Percentiles rank a stretch among this genome's conserved stretches.
phyloP scores from a whole-genome alignment of 2,797 vertebrate species.

The Sebastes dallii region DNA sequence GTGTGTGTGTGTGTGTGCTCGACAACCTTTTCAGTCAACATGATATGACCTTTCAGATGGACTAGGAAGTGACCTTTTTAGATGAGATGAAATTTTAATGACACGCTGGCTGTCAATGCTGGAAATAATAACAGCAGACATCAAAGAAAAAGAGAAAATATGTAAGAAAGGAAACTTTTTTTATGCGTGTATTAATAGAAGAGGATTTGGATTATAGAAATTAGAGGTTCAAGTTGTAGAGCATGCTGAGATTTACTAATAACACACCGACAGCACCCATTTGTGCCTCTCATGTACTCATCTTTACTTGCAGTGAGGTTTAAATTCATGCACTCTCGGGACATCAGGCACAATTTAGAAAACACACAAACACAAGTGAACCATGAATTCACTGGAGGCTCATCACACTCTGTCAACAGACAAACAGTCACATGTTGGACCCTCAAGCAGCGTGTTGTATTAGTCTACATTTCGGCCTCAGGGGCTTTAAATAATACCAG shows the following conservation, averaged over 20 bases:
- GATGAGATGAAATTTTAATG: slow-evolving; percentile 55
- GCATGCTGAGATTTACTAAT: not conserved
- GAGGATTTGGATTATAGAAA: not conserved
- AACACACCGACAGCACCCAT: accelerated
- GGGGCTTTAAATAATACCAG: not conserved
- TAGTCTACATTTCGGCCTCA: not conserved
- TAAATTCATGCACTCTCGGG: not conserved
- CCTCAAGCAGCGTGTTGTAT: not conserved
- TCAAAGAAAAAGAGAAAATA: not conserved
- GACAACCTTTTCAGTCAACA: not conserved
- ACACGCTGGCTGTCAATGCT: not conserved
- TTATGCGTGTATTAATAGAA: accelerated
- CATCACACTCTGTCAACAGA: slow-evolving; percentile 38
- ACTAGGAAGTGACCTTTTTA: slow-evolving; percentile 40
- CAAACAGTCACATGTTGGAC: slow-evolving; percentile 30
- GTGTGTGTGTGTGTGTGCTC: not conserved
- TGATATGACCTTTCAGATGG: slow-evolving; percentile 36
- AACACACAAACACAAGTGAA: slow-evolving; percentile 49
- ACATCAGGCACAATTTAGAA: slow-evolving; percentile 28
- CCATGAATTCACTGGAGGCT: slow-evolving; percentile 29
- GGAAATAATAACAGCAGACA: slow-evolving; percentile 9
- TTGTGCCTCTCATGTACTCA: not conserved
- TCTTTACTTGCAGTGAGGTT: not conserved
- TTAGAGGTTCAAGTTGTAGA: not conserved
- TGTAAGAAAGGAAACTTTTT: not conserved